A percentile compares a stretch with the other conserved stretches of the same genome.
phyloP scores from a whole-genome alignment of 2,888 invertebrate genomes.

The Stenchaetothrips biformis region DNA sequence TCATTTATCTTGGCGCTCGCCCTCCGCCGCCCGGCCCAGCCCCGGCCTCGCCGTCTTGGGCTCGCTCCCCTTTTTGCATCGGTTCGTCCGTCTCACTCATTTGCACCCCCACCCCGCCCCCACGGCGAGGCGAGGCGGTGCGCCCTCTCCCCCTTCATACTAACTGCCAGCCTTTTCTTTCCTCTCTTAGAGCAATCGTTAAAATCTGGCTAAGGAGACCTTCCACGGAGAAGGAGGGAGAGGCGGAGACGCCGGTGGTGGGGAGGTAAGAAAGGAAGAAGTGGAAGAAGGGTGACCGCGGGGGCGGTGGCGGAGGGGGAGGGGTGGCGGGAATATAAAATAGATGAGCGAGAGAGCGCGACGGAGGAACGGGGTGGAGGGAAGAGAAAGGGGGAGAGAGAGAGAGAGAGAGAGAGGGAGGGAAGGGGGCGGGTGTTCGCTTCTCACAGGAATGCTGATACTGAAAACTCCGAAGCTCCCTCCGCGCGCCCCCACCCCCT shows the following conservation, averaged over 20 bases:
- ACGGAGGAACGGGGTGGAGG: neutral
- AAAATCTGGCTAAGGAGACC: slow-evolving; percentile 24
- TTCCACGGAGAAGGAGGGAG: slow-evolving; percentile 1
- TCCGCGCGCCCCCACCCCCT: neutral
- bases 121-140: neutral
- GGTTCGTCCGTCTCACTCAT: slow-evolving; percentile 24
- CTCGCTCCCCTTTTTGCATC: slow-evolving; percentile 19
- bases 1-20: slow-evolving; percentile 5
- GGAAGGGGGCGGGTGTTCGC: neutral
- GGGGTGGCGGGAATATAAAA: slow-evolving; percentile 17
- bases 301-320: neutral
- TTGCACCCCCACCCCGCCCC: neutral
- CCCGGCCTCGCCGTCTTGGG: neutral
- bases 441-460: slow-evolving; percentile 24
- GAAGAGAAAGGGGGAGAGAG: too few species aligned
- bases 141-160: slow-evolving; percentile 22
- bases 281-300: slow-evolving; percentile 1
- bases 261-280: slow-evolving; percentile 22
- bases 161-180: slow-evolving; percentile 24
- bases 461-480: slow-evolving; percentile 24
- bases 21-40: slow-evolving; percentile 5
- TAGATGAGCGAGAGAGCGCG: slow-evolving; percentile 1
- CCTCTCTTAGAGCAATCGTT: slow-evolving; percentile 24
- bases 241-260: neutral
- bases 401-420: too few species aligned